Percentiles rank a stretch among this genome's conserved stretches.
phyloP scores from a whole-genome alignment of 23 tunicate species.

The Ciona savignyi region DNA sequence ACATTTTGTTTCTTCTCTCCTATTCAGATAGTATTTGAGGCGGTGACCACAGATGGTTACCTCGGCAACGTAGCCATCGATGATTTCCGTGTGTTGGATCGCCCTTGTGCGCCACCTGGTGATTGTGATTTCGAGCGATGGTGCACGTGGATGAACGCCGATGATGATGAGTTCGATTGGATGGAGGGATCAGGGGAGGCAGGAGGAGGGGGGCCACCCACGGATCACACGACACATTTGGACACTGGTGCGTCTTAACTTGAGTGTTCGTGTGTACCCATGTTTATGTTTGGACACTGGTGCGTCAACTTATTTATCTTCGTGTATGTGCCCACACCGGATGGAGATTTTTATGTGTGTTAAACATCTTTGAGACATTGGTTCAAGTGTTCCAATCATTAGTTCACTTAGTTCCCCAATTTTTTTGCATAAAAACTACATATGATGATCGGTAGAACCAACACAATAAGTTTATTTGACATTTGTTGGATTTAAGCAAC shows the following conservation, averaged over 20 bases:
- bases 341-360: too few relatives aligned
- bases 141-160: conserved; percentile 61
- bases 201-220: conserved; percentile 34
- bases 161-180: conserved; percentile 45
- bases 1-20: too few relatives aligned
- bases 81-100: conserved; percentile 34
- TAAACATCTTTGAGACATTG: too few relatives aligned
- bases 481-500: too few relatives aligned
- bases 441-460: too few relatives aligned
- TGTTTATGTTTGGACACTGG: conserved; percentile 22
- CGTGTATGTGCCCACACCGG: too few relatives aligned
- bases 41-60: conserved; percentile 6
- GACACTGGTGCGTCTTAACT: conserved; percentile 25
- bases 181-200: conserved; percentile 32
- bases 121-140: conserved; percentile 46
- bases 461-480: too few relatives aligned
- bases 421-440: too few relatives aligned
- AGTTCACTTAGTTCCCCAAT: too few relatives aligned
- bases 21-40: conserved; percentile 46
- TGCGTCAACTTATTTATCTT: too few relatives aligned
- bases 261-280: conserved; percentile 24
- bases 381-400: too few relatives aligned
- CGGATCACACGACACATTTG: conserved; percentile 49
- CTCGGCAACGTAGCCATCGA: conserved; percentile 52
- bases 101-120: conserved; percentile 42